Conservation (phyloP, 2,797 vertebrate species). For the Lutjanus argentimaculatus region DNA sequence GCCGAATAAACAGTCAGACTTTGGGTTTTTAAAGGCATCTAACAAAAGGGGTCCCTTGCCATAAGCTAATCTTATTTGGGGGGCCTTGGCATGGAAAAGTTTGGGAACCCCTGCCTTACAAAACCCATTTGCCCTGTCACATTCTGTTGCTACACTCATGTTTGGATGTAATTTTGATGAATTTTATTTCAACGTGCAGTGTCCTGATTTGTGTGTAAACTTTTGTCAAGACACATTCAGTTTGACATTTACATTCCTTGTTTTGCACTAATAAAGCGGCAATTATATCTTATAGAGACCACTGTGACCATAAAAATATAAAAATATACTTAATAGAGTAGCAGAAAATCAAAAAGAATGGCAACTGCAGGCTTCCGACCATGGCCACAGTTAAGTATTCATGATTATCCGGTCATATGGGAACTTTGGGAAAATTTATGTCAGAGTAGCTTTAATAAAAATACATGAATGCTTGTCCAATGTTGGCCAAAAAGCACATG, state of each 20-base stretch:
- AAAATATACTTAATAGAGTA: neutral
- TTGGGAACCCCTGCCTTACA: neutral
- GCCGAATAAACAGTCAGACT: no score
- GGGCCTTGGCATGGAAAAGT: no score
- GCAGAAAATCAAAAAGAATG: neutral
- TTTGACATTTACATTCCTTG: neutral
- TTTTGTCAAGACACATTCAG: neutral
- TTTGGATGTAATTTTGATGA: neutral
- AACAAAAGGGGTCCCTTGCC: no score
- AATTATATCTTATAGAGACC: neutral
- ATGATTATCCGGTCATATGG: conserved; percentile 16
- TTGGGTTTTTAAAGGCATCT: no score
- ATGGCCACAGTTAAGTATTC: neutral
- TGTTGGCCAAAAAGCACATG: conserved; percentile 52
- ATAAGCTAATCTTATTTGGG: no score
- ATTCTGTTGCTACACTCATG: neutral
- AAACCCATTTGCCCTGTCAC: neutral
- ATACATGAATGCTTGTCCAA: conserved; percentile 48
- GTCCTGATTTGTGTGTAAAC: neutral
- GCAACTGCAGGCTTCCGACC: conserved; percentile 2
- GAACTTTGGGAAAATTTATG: conserved; percentile 36
- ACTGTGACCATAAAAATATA: neutral
- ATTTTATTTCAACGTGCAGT: neutral
- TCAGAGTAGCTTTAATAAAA: conserved; percentile 44
- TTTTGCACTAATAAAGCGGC: neutral